Percentiles rank a stretch among this genome's conserved stretches.
These are phyloP conservation scores for Anabacerthia variegaticeps DNA, from an alignment of 2,797 vertebrate genomes.

Conservation along the genomic window DNA sequence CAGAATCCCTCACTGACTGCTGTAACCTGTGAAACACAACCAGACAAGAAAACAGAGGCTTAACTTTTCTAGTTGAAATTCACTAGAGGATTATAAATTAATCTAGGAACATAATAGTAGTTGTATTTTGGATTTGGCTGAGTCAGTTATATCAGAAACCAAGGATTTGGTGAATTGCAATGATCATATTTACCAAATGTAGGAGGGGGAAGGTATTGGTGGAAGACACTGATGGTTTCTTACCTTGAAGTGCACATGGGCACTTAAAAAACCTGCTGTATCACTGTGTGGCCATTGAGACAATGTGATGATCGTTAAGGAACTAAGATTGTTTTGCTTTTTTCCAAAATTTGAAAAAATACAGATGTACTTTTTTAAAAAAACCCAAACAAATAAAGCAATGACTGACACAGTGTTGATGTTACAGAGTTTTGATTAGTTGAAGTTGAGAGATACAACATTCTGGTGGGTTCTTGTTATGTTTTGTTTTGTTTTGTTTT, in stretches of 20 bases:
- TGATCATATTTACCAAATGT: neutral
- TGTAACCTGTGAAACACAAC: neutral
- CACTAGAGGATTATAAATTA: neutral
- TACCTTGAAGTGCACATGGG: neutral
- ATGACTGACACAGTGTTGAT: neutral
- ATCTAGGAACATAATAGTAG: neutral
- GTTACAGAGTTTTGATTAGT: neutral
- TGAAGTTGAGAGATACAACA: neutral
- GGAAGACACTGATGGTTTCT: neutral
- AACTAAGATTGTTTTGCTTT: neutral
- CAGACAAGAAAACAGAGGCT: neutral
- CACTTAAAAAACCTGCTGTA: neutral
- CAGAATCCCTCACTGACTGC: neutral
- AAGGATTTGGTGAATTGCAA: neutral
- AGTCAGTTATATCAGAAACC: neutral
- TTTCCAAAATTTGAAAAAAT: neutral
- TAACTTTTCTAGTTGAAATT: neutral
- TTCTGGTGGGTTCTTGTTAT: neutral
- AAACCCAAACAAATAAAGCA: neutral
- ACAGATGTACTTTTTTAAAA: neutral
- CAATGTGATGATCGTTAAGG: fast-evolving
- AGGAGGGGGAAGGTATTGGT: neutral
- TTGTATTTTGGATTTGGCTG: neutral
- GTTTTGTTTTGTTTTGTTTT: too few species aligned
- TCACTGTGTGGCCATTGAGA: neutral